Conservation (phyloP, 2,888 invertebrate species). For the Drosophila sordidula region DNA sequence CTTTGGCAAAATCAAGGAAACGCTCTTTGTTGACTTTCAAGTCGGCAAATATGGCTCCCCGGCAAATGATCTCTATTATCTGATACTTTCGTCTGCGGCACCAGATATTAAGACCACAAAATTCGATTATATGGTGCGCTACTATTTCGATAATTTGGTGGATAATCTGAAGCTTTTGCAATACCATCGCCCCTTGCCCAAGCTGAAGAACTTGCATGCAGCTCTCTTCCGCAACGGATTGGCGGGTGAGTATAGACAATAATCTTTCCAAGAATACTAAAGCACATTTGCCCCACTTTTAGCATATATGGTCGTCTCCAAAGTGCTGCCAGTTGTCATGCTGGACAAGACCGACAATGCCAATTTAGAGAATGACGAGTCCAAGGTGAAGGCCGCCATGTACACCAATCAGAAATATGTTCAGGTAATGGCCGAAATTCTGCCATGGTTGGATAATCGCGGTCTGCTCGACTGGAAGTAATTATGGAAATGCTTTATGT, state of each 20-base stretch:
- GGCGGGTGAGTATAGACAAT: constrained; percentile 68
- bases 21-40: constrained; percentile 79
- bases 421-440: constrained; percentile 74
- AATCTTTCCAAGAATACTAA: not conserved
- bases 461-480: constrained; percentile 82
- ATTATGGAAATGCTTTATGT: constrained; percentile 19
- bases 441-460: constrained; percentile 84
- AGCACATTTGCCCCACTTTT: not conserved
- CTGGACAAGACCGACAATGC: constrained; percentile 73
- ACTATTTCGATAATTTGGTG: constrained; percentile 81
- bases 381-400: constrained; percentile 78
- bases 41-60: constrained; percentile 81
- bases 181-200: constrained; percentile 82
- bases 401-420: constrained; percentile 82
- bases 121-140: constrained; percentile 83
- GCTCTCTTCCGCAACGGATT: constrained; percentile 79
- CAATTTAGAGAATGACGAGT: constrained; percentile 70
- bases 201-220: constrained; percentile 78
- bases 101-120: constrained; percentile 75
- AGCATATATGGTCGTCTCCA: constrained; percentile 82
- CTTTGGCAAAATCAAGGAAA: constrained; percentile 79
- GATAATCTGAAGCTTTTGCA: constrained; percentile 81
- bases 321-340: constrained; percentile 81
- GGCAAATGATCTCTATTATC: constrained; percentile 78
- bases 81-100: constrained; percentile 72